Base-by-base conservation (phyloP, 1,140 invertebrate genomes). In the Littorina saxatilis region DNA sequence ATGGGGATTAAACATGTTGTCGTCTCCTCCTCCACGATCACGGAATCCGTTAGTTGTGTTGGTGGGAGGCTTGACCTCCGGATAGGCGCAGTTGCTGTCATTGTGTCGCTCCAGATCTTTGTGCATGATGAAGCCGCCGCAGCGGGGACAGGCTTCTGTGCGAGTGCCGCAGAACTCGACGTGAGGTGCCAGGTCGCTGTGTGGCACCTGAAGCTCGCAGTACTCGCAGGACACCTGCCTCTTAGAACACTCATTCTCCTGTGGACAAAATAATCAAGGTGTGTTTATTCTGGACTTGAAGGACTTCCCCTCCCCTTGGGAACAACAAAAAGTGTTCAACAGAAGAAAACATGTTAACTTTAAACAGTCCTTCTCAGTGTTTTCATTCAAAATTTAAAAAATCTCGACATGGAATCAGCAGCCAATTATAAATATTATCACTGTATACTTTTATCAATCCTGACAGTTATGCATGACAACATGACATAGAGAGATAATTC, bases 91-190 rank as follows among this genome's bases (percentile, higher is more conserved):
- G 88, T 95, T 94, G 83, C 93, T 93, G 83, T 94, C 94, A 52
- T 94, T 87, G 86, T 95, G 95, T 80, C 94, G 91, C 84, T 94
- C 92, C 50, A 93, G 93, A 88, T 95, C 94, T 88, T 95, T 95
- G 84, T 94, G 92, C 94, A 95, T 95, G 63, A 95, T 94, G 84
- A 94, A 94, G 89, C 95, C 94, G 29, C 93, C 93, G 91, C 95
- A 96, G 35, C 94, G 94, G 5, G 91, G 87, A 90, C 95, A 95
- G 78, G 92, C 93, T 87, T 95, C 95, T 7, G 95, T 95, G 73
- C 95, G 91, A 52, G 93, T 93, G 15, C 95, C 95, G 91, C 95
- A 96, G 89, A 95, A 95, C 50, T 93, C 93, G 84, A 94, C 92
- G 89, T 95, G 95, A 9, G 93, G 90, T 0, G 93, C 92, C 32